Evolutionary conservation across 2,797 vertebrate species (phyloP), one percentile per base, ranked within the genome.

Genomic region (Anguilla marmorata): DNA sequence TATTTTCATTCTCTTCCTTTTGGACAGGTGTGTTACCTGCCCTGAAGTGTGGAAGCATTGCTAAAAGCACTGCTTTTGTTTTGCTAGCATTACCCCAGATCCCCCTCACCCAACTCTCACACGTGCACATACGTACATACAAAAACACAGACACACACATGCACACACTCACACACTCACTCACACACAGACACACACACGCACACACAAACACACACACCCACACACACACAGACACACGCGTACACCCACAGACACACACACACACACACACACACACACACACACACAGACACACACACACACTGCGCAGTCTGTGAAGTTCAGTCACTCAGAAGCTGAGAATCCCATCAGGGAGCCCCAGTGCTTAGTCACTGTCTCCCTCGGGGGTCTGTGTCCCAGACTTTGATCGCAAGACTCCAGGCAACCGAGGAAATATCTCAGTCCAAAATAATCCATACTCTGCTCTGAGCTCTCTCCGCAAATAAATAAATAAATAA

Each of bases 371-470:
- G 11, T 37, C 74, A 0, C 3, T 9, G 12, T 0, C 33, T 41
- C 74, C 74, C 74, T 37, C 3, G 3, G 37, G 74, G 74, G 4
- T 45, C 33, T 19, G 12, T 79, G 33, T 79, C 33, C 11, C 12
- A 19, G 37, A 45, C 74, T 79, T 41, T 79, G 33, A 19, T 37
- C 12, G 16, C 37, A 14, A 14, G 14, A 3, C 30, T 33, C 74
- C 63, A 27, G 63, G 30, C 37, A 7, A 79, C 33, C 19, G 74
- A 41, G 74, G 37, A 79, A 79, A 79, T 41, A 79, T 41, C 37
- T 37, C 74, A 79, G 74, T 79, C 74, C 74, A 79, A 79, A 79
- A 37, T 41, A 79, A 41, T 79, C 33, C 69, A 74, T 79, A 79
- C 74, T 79, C 37, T 6, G 37, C 74, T 45, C 33, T n/a, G 16